phyloP scores from a whole-genome alignment of 2,113 vertebrate genomes.

The Chlamydotis undulata region DNA sequence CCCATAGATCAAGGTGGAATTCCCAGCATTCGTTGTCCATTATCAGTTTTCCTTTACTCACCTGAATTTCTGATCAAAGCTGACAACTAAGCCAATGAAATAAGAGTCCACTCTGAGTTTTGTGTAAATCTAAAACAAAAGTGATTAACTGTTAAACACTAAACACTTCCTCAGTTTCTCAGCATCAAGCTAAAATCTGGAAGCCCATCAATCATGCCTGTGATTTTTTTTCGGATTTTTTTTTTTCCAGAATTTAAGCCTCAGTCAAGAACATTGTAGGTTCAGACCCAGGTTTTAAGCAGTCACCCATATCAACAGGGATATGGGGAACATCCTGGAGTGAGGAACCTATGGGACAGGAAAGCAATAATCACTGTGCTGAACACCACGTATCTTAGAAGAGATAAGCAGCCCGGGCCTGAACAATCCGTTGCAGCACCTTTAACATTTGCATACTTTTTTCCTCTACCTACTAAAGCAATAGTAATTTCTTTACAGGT shows the following conservation, averaged over 20 bases:
- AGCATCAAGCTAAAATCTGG: neutral
- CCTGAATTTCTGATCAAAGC: slow-evolving; percentile 87
- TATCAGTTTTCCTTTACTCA: slow-evolving; percentile 72
- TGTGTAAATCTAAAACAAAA: slow-evolving; percentile 71
- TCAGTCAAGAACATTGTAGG: neutral
- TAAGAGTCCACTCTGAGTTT: slow-evolving; percentile 64
- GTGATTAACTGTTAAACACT: neutral
- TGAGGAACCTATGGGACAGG: neutral
- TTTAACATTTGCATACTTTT: neutral
- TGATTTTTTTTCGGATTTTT: neutral
- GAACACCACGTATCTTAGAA: neutral
- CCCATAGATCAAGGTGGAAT: neutral
- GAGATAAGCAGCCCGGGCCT: neutral
- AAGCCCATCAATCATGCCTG: neutral
- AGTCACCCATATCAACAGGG: neutral
- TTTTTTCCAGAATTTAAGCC: neutral
- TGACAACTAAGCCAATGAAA: slow-evolving; percentile 87
- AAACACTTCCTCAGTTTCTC: neutral
- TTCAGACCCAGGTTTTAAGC: neutral
- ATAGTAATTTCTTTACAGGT: neutral
- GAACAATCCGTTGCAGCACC: neutral
- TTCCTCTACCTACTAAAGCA: neutral
- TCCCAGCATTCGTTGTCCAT: neutral
- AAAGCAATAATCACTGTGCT: neutral
- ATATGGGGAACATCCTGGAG: neutral